Conservation (phyloP, 2,888 invertebrate genomes). For the Iselma pallidipennis region DNA sequence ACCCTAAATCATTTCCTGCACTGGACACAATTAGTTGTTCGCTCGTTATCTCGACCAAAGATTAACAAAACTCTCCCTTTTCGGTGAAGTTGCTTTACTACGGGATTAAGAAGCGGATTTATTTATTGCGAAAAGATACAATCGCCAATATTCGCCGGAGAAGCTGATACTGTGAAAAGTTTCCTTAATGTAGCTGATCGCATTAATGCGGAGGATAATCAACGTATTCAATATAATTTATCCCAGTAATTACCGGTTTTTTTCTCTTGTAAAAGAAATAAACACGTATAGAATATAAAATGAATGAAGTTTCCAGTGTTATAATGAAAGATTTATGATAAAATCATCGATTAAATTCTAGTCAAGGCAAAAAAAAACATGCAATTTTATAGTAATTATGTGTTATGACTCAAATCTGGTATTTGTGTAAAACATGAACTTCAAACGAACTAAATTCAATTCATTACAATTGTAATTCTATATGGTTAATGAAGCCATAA, state of each 20-base stretch:
- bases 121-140: background rate
- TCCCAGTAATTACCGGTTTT: no score
- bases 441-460: no score
- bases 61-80: conserved; percentile 5
- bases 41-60: conserved; percentile 17
- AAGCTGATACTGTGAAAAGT: no score
- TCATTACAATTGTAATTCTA: background rate
- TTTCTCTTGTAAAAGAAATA: background rate
- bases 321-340: background rate
- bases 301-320: background rate
- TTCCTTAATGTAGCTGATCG: no score
- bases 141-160: no score
- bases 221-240: no score
- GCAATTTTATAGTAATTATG: background rate
- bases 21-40: conserved; percentile 20
- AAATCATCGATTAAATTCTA: background rate
- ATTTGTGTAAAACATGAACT: no score
- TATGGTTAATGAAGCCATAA: background rate
- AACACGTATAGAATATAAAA: background rate
- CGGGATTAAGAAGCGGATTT: background rate
- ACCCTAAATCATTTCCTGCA: conserved; percentile 34
- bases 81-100: background rate
- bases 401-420: background rate
- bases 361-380: background rate
- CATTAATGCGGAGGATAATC: no score